phyloP scores from a whole-genome alignment of 2,888 invertebrate genomes.

The Glaucopsyche alexis region DNA sequence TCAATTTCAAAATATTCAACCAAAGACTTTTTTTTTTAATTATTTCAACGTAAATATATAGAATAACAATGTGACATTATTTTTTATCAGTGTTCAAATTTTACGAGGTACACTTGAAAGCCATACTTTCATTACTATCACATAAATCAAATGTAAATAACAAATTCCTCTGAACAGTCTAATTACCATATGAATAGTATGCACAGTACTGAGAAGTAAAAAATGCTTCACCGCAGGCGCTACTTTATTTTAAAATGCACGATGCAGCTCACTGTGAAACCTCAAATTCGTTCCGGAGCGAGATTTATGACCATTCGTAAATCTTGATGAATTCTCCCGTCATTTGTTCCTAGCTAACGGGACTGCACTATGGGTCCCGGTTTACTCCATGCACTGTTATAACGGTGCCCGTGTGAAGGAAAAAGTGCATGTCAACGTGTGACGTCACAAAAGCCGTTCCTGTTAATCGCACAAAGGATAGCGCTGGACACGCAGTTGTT shows the following conservation, averaged over 20 bases:
- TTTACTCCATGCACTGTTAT: slow-evolving; percentile 76
- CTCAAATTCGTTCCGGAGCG: slow-evolving; percentile 69
- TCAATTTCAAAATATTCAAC: too few species aligned
- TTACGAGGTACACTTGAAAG: background rate
- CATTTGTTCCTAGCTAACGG: slow-evolving; percentile 66
- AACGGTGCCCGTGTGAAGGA: slow-evolving; percentile 61
- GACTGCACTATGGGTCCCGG: slow-evolving; percentile 65
- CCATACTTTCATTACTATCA: slow-evolving; percentile 49
- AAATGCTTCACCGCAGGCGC: slow-evolving; percentile 51
- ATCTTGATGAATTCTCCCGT: slow-evolving; percentile 62
- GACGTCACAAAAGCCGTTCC: slow-evolving; percentile 69
- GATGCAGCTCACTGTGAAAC: slow-evolving; percentile 61
- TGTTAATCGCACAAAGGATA: slow-evolving; percentile 65
- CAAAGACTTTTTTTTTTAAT: background rate
- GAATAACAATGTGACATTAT: background rate
- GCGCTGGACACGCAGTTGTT: slow-evolving; percentile 55
- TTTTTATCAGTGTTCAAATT: background rate
- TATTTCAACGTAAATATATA: background rate
- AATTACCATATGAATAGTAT: slow-evolving; percentile 21
- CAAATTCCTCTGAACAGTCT: slow-evolving; percentile 46
- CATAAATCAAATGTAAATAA: slow-evolving; percentile 10
- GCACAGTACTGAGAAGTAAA: slow-evolving; percentile 23
- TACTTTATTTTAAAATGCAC: slow-evolving; percentile 52
- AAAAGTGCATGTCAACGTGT: slow-evolving; percentile 71
- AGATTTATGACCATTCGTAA: slow-evolving; percentile 64